These are phyloP conservation scores for Plecotus auritus DNA, from an alignment of 2,113 vertebrate genomes.

Conservation along the genomic window DNA sequence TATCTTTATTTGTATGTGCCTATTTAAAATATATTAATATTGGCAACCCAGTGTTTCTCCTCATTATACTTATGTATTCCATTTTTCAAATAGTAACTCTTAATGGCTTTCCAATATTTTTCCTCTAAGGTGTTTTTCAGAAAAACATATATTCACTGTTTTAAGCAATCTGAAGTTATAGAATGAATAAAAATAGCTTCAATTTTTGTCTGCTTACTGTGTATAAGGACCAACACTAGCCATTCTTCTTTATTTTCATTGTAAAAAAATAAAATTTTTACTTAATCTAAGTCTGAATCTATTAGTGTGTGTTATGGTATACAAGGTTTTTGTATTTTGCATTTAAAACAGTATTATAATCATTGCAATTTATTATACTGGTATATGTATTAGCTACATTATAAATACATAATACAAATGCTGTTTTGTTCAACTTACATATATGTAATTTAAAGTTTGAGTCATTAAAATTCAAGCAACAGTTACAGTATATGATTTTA, in stretches of 20 bases:
- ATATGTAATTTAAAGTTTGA: constrained; percentile 17
- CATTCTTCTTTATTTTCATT: neutral
- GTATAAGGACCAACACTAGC: neutral
- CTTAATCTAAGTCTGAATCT: neutral
- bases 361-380: neutral
- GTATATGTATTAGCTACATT: neutral
- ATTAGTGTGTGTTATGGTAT: neutral
- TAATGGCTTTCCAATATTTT: neutral
- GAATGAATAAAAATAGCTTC: neutral
- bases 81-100: neutral
- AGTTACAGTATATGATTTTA: constrained; percentile 17
- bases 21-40: neutral
- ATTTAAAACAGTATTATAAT: neutral
- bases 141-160: neutral
- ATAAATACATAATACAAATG: neutral
- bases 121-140: neutral
- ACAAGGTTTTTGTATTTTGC: neutral
- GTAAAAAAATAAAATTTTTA: neutral
- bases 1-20: neutral
- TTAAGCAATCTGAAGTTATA: neutral
- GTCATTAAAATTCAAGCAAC: neutral
- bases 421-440: neutral
- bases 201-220: neutral
- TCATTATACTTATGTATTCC: neutral
- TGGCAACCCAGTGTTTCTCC: neutral